These are phyloP conservation scores for Anoplius nigerrimus DNA, from an alignment of 2,888 invertebrate genomes.

Conservation along the genomic window DNA sequence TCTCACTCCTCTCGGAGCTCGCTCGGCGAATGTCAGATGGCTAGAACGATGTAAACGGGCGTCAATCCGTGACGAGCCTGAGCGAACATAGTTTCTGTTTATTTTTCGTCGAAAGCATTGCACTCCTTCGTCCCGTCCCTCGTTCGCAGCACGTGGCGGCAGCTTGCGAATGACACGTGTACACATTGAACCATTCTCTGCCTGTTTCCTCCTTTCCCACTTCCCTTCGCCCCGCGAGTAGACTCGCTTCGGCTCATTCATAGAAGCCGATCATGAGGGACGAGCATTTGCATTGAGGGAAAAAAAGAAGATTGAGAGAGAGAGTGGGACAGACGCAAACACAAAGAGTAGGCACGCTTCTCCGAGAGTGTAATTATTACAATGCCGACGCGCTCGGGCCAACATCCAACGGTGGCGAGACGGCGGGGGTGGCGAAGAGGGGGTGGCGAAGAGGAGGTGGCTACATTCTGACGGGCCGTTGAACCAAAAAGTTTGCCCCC, in stretches of 20 bases:
- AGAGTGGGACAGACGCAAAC: no score
- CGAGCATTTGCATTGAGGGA: background rate
- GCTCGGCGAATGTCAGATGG: background rate
- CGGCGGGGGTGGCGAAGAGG: no score
- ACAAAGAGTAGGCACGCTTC: no score
- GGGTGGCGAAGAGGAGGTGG: no score
- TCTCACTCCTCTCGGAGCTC: background rate
- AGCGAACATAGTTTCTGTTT: conserved; percentile 29
- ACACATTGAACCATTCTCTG: conserved; percentile 26
- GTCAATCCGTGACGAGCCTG: conserved; percentile 44
- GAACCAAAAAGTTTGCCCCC: no score
- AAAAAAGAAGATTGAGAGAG: conserved; percentile 3
- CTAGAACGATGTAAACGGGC: conserved; percentile 36
- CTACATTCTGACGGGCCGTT: no score
- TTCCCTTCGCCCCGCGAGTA: background rate
- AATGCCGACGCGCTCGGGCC: no score
- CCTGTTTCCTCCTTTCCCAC: background rate
- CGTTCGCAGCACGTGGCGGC: conserved; percentile 33
- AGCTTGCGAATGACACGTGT: conserved; percentile 36
- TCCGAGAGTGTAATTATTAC: no score
- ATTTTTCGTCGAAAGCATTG: conserved; percentile 32
- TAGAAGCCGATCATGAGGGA: background rate
- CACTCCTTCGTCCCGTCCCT: no score
- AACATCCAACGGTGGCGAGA: no score
- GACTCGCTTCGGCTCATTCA: background rate